These are phyloP conservation scores for Peromyscus polionotus DNA, from an alignment of 2,113 vertebrate species.

Conservation along the genomic window DNA sequence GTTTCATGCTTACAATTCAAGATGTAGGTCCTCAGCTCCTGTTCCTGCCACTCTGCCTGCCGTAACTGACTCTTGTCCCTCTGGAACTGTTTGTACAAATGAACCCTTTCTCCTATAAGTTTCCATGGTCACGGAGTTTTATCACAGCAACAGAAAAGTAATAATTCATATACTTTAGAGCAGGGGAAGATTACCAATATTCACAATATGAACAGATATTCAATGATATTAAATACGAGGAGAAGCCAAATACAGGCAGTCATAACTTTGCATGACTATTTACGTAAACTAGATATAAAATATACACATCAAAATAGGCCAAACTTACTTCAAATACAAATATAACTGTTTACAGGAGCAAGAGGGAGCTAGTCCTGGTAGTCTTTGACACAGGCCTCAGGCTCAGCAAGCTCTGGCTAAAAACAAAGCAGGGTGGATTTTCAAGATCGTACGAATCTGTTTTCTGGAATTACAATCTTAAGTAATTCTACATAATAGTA, in stretches of 20 bases:
- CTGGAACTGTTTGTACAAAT: not conserved
- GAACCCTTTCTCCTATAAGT: not conserved
- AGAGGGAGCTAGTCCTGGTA: not conserved
- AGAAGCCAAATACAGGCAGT: slow-evolving; percentile 8
- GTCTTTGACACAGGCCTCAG: slow-evolving; percentile 5
- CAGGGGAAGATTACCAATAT: not conserved
- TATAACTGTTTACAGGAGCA: not conserved
- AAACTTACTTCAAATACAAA: slow-evolving; percentile 52
- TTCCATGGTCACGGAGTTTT: not conserved
- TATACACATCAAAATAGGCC: slow-evolving; percentile 29
- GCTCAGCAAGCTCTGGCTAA: slow-evolving; percentile 22
- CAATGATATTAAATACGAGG: slow-evolving; percentile 61
- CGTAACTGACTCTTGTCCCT: not conserved
- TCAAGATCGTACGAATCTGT: not conserved
- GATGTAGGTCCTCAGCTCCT: not conserved
- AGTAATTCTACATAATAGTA: not conserved
- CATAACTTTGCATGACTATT: slow-evolving; percentile 16
- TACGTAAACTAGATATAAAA: not conserved
- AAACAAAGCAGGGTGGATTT: not conserved
- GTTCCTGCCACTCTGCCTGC: not conserved
- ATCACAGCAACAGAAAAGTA: not conserved
- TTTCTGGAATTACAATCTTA: slow-evolving; percentile 1
- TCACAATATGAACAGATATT: slow-evolving; percentile 46
- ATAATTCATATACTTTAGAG: not conserved
- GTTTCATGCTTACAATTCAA: not conserved